phyloP scores from a whole-genome alignment of 2,113 vertebrate species.

The Acrocephalus arundinaceus region DNA sequence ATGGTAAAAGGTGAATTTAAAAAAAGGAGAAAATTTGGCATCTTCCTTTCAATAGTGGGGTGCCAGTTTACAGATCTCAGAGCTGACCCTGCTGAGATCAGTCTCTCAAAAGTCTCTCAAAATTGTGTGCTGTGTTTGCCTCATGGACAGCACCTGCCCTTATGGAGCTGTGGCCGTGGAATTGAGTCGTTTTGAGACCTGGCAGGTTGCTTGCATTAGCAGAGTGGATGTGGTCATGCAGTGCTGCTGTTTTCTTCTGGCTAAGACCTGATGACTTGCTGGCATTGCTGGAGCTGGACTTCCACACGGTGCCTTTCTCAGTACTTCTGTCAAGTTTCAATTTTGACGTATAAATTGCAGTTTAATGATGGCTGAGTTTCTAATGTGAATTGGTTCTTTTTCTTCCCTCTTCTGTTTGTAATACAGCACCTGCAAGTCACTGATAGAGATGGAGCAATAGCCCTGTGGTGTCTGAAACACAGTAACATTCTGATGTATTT shows the following conservation, averaged over 20 bases:
- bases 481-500: neutral
- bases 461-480: neutral
- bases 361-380: neutral
- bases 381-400: neutral
- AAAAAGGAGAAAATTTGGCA: neutral
- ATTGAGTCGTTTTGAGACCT: neutral
- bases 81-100: neutral
- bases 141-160: neutral
- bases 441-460: neutral
- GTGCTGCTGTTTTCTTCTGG: neutral
- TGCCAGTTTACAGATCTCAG: neutral
- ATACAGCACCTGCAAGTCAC: neutral
- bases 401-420: neutral
- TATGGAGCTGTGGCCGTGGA: neutral
- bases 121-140: neutral
- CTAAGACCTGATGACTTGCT: neutral
- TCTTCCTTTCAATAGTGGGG: neutral
- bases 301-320: neutral
- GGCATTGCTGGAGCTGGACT: neutral
- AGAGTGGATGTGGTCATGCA: neutral
- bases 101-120: neutral
- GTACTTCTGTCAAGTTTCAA: neutral
- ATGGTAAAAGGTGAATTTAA: neutral
- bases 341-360: neutral
- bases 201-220: conserved; percentile 37